Evolutionary conservation across 2,888 invertebrate species (phyloP).

Genomic region (Lepetodrilus schrolli): DNA sequence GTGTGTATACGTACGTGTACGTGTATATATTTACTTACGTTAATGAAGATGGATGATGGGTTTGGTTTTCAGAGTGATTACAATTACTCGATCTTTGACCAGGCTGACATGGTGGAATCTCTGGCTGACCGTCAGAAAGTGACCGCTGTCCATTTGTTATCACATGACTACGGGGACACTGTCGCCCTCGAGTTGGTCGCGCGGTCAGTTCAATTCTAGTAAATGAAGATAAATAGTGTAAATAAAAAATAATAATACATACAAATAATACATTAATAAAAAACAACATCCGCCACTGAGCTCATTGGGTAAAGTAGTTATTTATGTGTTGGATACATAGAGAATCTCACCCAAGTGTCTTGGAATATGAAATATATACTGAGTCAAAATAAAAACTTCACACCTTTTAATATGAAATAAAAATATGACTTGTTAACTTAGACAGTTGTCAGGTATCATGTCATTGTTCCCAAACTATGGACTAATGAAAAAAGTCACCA

Average conservation of each 20-base stretch:
- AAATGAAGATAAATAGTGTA: not conserved
- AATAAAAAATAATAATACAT: not conserved
- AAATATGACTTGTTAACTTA: too few species aligned
- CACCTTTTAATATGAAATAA: too few species aligned
- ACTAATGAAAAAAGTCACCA: too few species aligned
- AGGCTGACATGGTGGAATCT: conserved; percentile 70
- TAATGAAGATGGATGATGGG: too few species aligned
- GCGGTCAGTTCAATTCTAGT: conserved; percentile 47
- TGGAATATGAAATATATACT: too few species aligned
- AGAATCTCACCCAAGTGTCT: too few species aligned
- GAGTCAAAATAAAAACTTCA: too few species aligned
- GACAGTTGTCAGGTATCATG: too few species aligned
- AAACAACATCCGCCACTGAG: not conserved
- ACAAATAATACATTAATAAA: not conserved
- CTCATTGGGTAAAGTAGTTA: not conserved
- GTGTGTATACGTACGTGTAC: too few species aligned
- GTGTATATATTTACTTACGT: too few species aligned
- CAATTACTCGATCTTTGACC: conserved; percentile 71
- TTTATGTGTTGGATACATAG: too few species aligned
- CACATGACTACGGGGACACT: conserved; percentile 75
- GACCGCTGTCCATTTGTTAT: conserved; percentile 63
- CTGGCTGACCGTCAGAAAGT: conserved; percentile 58
- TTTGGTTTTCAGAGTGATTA: conserved; percentile 59
- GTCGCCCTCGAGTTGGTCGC: conserved; percentile 74
- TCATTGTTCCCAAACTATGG: too few species aligned